A percentile compares a stretch with the other conserved stretches of the same genome.
Conservation (phyloP, 2,113 vertebrate species). For the Haemorhous mexicanus region DNA sequence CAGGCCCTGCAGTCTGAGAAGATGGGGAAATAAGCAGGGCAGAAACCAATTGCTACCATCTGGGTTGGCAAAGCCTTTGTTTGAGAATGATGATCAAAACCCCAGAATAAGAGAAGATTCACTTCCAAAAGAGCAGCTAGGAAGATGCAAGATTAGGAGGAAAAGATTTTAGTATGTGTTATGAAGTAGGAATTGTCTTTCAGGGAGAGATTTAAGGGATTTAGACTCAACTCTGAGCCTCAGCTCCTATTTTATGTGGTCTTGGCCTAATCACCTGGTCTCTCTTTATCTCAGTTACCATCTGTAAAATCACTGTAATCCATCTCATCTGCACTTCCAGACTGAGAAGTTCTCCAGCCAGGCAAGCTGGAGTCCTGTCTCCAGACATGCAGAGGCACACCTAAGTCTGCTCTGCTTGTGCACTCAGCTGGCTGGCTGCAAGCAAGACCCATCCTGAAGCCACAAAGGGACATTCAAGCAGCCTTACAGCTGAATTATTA, state of each 20-base stretch:
- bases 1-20: not conserved
- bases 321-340: not conserved
- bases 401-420: not conserved
- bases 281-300: not conserved
- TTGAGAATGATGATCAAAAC: slow-evolving; percentile 22
- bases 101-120: not conserved
- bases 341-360: not conserved
- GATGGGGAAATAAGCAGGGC: not conserved
- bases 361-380: not conserved
- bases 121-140: not conserved
- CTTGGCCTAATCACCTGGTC: not conserved
- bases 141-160: not conserved
- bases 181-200: not conserved
- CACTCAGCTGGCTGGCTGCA: not conserved
- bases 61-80: slow-evolving; percentile 21
- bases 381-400: not conserved
- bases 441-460: not conserved
- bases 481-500: not conserved
- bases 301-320: not conserved
- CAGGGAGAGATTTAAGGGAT: not conserved
- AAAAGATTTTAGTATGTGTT: not conserved
- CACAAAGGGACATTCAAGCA: not conserved
- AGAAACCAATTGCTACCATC: slow-evolving; percentile 49
- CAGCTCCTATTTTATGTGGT: not conserved
- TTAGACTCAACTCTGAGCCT: not conserved